These are phyloP conservation scores for Drosophila rellima DNA, from an alignment of 2,888 invertebrate species.

Conservation along the genomic window DNA sequence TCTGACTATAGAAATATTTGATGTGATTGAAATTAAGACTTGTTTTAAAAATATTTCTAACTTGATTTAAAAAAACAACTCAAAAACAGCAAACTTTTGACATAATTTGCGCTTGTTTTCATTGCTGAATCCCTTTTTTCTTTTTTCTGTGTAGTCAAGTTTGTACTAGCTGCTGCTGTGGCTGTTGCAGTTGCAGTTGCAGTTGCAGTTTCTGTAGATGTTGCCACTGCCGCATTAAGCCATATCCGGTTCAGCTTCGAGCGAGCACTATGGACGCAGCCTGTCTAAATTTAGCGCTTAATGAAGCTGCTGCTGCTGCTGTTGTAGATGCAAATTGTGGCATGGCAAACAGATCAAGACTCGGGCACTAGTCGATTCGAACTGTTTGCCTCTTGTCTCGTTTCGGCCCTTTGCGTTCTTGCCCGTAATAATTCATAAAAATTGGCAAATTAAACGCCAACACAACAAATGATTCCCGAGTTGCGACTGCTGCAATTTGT, in stretches of 20 bases:
- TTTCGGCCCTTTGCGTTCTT: slow-evolving; percentile 30
- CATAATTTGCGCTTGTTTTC: background rate
- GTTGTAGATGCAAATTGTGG: slow-evolving; percentile 64
- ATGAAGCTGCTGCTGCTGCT: slow-evolving; percentile 67
- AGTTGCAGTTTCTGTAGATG: slow-evolving; percentile 36
- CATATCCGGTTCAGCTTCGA: slow-evolving; percentile 81
- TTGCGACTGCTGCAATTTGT: slow-evolving; percentile 72
- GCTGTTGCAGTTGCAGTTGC: slow-evolving; percentile 32
- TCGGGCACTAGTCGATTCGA: slow-evolving; percentile 5
- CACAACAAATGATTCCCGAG: slow-evolving; percentile 74
- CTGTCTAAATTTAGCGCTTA: slow-evolving; percentile 80
- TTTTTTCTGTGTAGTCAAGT: slow-evolving; percentile 23
- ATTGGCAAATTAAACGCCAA: slow-evolving; percentile 82
- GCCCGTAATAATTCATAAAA: slow-evolving; percentile 75
- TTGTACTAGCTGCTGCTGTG: slow-evolving; percentile 36
- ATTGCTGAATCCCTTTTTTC: background rate
- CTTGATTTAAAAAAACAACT: too few species aligned
- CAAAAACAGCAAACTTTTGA: too few species aligned
- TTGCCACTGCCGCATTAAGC: slow-evolving; percentile 71
- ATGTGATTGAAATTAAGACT: too few species aligned
- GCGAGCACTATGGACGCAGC: slow-evolving; percentile 67
- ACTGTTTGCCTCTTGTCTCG: slow-evolving; percentile 8
- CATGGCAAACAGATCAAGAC: slow-evolving; percentile 64
- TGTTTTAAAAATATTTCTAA: too few species aligned
- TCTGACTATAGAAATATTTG: too few species aligned